Evolutionary conservation across 2,797 vertebrate genomes (phyloP).

Genomic region (Lepus oiostolus): DNA sequence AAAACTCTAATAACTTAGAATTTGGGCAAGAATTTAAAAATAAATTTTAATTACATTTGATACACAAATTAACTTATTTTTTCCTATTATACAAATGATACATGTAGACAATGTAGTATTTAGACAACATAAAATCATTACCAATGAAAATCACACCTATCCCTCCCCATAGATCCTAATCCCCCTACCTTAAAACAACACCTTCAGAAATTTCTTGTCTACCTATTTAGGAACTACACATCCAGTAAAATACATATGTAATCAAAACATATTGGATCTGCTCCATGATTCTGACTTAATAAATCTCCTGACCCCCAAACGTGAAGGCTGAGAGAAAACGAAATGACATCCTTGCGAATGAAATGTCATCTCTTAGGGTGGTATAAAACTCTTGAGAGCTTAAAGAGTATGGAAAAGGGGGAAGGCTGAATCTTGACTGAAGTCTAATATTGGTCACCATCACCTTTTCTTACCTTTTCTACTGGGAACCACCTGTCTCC

Average conservation of each 20-base stretch:
- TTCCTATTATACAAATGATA: constrained; percentile 8
- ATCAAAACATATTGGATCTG: not conserved
- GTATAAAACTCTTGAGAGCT: not conserved
- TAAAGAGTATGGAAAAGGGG: not conserved
- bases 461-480: not conserved
- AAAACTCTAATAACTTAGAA: not conserved
- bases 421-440: not conserved
- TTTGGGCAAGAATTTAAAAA: constrained; percentile 29
- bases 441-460: too few species aligned
- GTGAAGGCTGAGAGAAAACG: not conserved
- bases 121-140: not conserved
- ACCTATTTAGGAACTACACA: not conserved
- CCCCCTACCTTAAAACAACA: not conserved
- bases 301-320: not conserved
- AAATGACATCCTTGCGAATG: not conserved
- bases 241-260: not conserved
- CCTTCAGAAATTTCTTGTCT: not conserved
- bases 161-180: not conserved
- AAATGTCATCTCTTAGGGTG: not conserved
- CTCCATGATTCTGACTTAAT: not conserved
- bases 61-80: not conserved
- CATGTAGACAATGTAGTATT: not conserved
- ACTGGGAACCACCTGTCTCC: not conserved
- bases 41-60: not conserved
- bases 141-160: not conserved